A percentile compares a stretch with the other conserved stretches of the same genome.
Conservation (phyloP, 2,113 vertebrate species). For the Clarias gariepinus region DNA sequence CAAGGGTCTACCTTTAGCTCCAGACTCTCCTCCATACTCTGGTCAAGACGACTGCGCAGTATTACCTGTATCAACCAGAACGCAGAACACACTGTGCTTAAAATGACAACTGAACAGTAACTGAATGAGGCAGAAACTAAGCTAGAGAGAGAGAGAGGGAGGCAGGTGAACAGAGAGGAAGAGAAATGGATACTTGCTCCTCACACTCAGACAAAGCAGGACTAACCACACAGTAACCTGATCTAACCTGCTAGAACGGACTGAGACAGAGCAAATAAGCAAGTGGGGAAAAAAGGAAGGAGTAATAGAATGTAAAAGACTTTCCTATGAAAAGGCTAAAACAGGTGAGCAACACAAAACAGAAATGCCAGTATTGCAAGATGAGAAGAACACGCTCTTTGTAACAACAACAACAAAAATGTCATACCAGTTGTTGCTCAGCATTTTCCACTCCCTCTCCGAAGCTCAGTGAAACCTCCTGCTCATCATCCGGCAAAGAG, state of each 20-base stretch:
- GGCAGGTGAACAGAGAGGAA: conserved; percentile 23
- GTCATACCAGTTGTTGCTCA: conserved; percentile 89
- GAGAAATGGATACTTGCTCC: conserved; percentile 50
- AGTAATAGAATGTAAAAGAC: conserved; percentile 44
- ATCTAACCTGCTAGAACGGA: conserved; percentile 36
- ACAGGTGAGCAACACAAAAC: conserved; percentile 16
- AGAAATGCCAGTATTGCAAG: background rate
- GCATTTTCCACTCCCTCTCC: conserved; percentile 77
- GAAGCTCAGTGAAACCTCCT: conserved; percentile 80
- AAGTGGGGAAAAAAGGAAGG: background rate
- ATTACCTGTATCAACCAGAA: conserved; percentile 57
- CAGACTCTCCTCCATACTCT: conserved; percentile 90
- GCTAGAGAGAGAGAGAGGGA: conserved; percentile 13
- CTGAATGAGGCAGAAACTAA: conserved; percentile 10
- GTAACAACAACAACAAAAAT: background rate
- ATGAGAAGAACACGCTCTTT: background rate
- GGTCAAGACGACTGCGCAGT: conserved; percentile 89
- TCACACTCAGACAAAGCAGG: conserved; percentile 48
- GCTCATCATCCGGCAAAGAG: conserved; percentile 89
- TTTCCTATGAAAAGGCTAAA: conserved; percentile 11
- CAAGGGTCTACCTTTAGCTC: conserved; percentile 84
- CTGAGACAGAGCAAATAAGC: conserved; percentile 4
- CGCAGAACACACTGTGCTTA: background rate
- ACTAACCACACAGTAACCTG: conserved; percentile 50
- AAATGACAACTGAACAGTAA: background rate